Evolutionary conservation across 2,888 invertebrate species (phyloP).

Genomic region (Sphaerophoria taeniata): DNA sequence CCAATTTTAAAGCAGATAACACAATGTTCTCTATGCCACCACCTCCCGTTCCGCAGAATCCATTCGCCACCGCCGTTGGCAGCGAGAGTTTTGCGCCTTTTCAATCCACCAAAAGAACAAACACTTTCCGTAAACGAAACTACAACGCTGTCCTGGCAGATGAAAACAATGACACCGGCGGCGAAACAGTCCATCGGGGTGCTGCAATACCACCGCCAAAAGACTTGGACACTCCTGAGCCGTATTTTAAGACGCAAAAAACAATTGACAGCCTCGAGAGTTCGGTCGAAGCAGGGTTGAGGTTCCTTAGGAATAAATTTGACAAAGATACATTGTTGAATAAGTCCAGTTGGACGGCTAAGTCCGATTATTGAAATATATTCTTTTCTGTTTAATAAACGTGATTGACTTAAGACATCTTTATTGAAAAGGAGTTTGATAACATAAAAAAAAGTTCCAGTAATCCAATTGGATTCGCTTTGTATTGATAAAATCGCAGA

Average conservation of each 20-base stretch:
- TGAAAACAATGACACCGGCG: background rate
- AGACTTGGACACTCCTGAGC: slow-evolving; percentile 84
- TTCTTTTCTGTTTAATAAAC: too few species aligned
- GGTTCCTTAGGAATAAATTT: slow-evolving; percentile 84
- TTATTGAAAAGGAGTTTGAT: background rate
- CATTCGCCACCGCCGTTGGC: background rate
- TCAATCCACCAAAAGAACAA: slow-evolving; percentile 58
- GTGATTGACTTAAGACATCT: too few species aligned
- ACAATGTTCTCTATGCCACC: slow-evolving; percentile 51
- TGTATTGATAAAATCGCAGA: slow-evolving; percentile 17
- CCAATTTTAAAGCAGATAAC: slow-evolving; percentile 49
- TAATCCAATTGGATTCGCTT: too few species aligned
- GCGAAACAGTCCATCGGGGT: slow-evolving; percentile 77
- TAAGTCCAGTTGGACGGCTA: slow-evolving; percentile 81
- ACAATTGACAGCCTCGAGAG: slow-evolving; percentile 81
- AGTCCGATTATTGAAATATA: slow-evolving; percentile 79
- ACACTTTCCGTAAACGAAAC: slow-evolving; percentile 45
- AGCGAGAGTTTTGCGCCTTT: slow-evolving; percentile 41
- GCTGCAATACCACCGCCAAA: slow-evolving; percentile 87
- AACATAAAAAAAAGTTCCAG: slow-evolving; percentile 23
- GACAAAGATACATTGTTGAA: slow-evolving; percentile 82
- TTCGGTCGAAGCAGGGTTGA: slow-evolving; percentile 85
- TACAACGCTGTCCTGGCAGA: slow-evolving; percentile 6
- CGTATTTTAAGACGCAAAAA: slow-evolving; percentile 76
- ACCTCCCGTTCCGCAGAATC: slow-evolving; percentile 31